These are phyloP conservation scores for Ctenosaura bakeri DNA, from an alignment of 2,797 vertebrate genomes.

Conservation along the genomic window DNA sequence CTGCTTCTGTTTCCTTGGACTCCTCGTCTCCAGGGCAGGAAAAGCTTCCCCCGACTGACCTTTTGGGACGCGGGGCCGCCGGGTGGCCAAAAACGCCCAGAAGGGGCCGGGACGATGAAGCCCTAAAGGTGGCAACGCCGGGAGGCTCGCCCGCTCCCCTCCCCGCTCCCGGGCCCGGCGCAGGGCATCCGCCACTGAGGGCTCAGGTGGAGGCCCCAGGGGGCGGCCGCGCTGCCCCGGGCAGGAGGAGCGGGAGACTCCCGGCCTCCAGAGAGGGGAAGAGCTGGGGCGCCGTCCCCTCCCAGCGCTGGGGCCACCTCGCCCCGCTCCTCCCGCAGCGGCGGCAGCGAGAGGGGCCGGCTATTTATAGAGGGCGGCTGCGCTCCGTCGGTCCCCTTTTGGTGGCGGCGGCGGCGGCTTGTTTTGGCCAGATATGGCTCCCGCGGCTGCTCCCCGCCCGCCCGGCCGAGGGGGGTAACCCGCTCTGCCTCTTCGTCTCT, in stretches of 20 bases:
- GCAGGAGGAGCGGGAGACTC: too few species aligned
- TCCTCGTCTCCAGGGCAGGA: too few species aligned
- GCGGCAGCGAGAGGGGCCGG: neutral
- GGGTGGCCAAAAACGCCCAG: too few species aligned
- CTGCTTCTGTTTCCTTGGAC: neutral
- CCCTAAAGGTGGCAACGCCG: too few species aligned
- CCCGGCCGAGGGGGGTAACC: slow-evolving; percentile 22
- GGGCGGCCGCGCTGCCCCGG: too few species aligned
- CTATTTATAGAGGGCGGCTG: slow-evolving; percentile 87
- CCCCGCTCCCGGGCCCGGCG: too few species aligned
- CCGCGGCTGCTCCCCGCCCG: slow-evolving; percentile 35
- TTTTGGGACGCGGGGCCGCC: too few species aligned
- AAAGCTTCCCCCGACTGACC: neutral
- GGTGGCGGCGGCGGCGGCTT: slow-evolving; percentile 90
- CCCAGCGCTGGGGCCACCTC: neutral
- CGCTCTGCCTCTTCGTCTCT: slow-evolving; percentile 27
- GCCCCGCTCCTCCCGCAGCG: neutral
- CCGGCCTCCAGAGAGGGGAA: too few species aligned
- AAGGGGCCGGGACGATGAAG: neutral
- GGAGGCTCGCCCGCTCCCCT: neutral
- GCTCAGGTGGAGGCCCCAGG: too few species aligned
- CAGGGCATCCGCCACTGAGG: too few species aligned
- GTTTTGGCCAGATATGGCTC: slow-evolving; percentile 94
- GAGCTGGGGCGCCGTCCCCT: neutral
- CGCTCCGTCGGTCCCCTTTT: slow-evolving; percentile 77